Evolutionary conservation across 2,113 vertebrate species (phyloP), one percentile per base, ranked within the genome.

Genomic region (Poicephalus gulielmi): DNA sequence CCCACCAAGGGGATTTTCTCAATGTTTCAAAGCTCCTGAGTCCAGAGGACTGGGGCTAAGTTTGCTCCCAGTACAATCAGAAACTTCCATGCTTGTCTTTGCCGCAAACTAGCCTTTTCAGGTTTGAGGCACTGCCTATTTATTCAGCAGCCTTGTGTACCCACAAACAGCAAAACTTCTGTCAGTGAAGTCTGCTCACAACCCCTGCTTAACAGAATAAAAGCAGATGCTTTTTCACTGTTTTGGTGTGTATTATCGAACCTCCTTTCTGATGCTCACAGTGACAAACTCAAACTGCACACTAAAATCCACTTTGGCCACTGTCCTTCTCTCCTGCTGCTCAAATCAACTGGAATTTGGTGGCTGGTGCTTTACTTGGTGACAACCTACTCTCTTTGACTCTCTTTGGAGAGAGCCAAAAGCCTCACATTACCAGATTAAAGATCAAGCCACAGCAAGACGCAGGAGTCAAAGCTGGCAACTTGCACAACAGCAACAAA

Each of bases 401-500:
- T 62, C 15, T 47, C 63, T 55, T n/a, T 9, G 15, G 35, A 17
- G 35, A 20, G 22, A 27, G 18, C 43, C 13, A 11, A 76, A 30
- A 60, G 43, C 39, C 55, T 84, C 84, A 12, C 2, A 3, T 47
- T 77, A 80, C 80, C 83, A 90, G 73, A 39, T 11, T 67, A 22
- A 62, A 74, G n/a, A 55, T 27, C 60, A 82, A 87, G 77, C 47
- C 68, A 25, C 84, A 24, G 43, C 0, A 0, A 63, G 47, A 13
- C 5, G 20, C 6, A 3, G 83, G 78, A 94, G 57, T 91, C 87
- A 2, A 43, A 75, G 81, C 81, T 63, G 50, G 46, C 46, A 70
- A 44, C 69, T 59, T 52, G 81, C 74, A 67, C 77, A 77, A 75
- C 62, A 76, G 66, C 84, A 91, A 49, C 66, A 47, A 87, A 87